Base-by-base conservation (phyloP, 2,113 vertebrate species). In the Forbesichthys papilliferus region DNA sequence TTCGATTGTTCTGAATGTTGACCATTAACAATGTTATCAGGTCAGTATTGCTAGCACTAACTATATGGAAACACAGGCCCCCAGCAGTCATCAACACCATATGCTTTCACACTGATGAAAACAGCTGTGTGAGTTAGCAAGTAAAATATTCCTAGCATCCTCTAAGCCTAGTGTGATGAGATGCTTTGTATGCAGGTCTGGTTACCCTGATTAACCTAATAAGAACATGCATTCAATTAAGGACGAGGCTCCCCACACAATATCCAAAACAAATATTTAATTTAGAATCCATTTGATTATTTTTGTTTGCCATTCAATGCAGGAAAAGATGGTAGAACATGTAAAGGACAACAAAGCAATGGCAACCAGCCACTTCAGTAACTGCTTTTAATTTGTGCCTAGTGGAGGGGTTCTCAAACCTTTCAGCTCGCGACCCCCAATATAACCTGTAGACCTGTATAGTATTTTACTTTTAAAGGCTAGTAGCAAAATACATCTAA, bases 41-140 rank as follows among this genome's bases (percentile, higher is more conserved):
- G 36, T n/a, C 16, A 33, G 33, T 7, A 0, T n/a, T 33, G 1
- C 55, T 56, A 47, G 83, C 80, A 87, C 77, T 84, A 73, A 48
- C 84, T 1, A 42, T 0, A n/a, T 20, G 75, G 70, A 69, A 79
- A 78, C 90, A 84, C 85, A 78, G 65, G 87, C 87, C 86, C 77
- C 61, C 10, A 49, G 78, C 80, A 79, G 84, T 58, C 54, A 82
- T 88, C 11, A 48, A 71, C 58, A 61, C 65, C 69, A 55, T 33
- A 42, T 11, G 60, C 60, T 70, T 52, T 57, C 66, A 73, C 52
- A 64, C 63, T 71, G 74, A 71, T 73, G 69, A 60, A 83, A 84
- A 86, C 80, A 83, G 78, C 77, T 84, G 78, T 76, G 55, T 64
- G 78, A 67, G 71, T 79, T 64, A 79, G 71, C 62, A 69, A 55